A percentile compares a stretch with the other conserved stretches of the same genome.
phyloP scores from a whole-genome alignment of 2,797 vertebrate genomes.

The Oceanodroma leucorhoa region DNA sequence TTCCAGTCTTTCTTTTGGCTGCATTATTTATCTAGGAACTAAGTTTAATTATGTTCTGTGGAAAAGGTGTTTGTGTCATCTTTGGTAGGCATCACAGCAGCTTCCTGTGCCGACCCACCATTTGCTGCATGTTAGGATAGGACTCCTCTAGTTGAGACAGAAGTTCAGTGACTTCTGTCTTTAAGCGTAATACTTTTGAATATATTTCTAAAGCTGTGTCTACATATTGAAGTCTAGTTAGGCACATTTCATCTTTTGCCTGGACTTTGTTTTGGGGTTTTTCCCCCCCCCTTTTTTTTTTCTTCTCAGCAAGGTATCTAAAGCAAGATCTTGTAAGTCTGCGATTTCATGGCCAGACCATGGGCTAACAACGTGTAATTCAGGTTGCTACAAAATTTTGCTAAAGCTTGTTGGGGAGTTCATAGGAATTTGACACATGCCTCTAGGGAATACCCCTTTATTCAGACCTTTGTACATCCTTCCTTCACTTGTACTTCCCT shows the following conservation, averaged over 20 bases:
- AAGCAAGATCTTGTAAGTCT: background rate
- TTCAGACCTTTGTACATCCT: background rate
- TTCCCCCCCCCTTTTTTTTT: rapidly evolving
- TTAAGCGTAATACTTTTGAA: background rate
- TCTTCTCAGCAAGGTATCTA: background rate
- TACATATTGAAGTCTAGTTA: background rate
- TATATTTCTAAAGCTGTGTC: background rate
- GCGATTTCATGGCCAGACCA: background rate
- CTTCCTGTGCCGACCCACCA: background rate
- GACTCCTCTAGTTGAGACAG: background rate
- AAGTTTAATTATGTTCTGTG: background rate
- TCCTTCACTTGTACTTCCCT: background rate
- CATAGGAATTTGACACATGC: background rate
- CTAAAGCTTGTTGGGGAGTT: background rate
- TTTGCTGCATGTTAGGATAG: background rate
- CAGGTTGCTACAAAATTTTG: background rate
- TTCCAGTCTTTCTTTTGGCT: background rate
- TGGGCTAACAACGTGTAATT: background rate
- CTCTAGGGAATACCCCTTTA: background rate
- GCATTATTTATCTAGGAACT: background rate
- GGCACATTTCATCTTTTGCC: background rate
- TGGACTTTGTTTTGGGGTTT: background rate
- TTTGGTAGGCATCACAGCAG: background rate
- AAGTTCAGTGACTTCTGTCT: background rate
- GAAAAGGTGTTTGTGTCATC: background rate